Base-by-base conservation (phyloP, 2,113 vertebrate genomes). In the Ranitomeya imitator region DNA sequence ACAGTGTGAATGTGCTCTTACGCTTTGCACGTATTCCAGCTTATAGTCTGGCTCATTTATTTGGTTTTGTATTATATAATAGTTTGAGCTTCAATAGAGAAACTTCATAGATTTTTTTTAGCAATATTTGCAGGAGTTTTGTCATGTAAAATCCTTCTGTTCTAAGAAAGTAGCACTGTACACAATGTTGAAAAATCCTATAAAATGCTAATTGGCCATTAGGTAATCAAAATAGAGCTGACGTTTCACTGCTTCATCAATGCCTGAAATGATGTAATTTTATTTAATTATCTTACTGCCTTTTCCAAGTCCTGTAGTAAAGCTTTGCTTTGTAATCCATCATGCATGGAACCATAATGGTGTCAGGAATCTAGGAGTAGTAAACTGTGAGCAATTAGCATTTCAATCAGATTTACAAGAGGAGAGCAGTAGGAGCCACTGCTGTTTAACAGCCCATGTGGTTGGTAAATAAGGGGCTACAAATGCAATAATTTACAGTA, bases 381-480 rank as follows among this genome's bases (percentile, higher is more conserved):
- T 82, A 88, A 88, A 18, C 86, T 83, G 79, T 73, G 67, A 83
- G 57, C 86, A 88, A 88, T 88, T 88, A 88, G 86, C 86, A 88
- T 88, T 83, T 88, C 86, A 88, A 88, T 88, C 86, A 88, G 79
- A 19, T 14, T n/a, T 60, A 88, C 86, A 88, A 88, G 86, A 88
- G 86, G 67, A 45, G 79, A 83, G 21, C 86, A 87, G 79, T 57
- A 88, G 79, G 86, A 57, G 69, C 21, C 57, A 7, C 11, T 71
- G 86, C 78, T 73, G 86, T 60, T n/a, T 73, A 80, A 88, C 79
- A 76, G 55, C 79, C 79, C 69, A 60, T 88, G 54, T 81, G 60
- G n/a, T 74, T 60, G 83, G 79, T 74, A 88, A 59, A 69, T 69
- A 87, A 71, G 63, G 61, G 77, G 61, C 77, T 55, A 57, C 45